Conservation (phyloP, 2,113 vertebrate species). For the Sakesphorus luctuosus region DNA sequence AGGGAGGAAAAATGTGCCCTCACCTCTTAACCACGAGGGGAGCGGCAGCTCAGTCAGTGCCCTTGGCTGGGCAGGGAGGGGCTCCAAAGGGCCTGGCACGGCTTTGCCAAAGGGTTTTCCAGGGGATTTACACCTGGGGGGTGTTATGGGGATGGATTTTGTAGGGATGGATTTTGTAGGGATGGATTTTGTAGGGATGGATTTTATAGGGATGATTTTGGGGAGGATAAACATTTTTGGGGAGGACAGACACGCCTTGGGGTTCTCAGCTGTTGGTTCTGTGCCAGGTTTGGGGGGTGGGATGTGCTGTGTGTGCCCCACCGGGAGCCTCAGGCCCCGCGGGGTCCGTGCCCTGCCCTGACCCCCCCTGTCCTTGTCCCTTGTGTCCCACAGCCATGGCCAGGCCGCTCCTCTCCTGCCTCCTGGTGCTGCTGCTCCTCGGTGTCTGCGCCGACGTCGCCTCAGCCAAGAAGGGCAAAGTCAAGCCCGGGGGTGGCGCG, state of each 20-base stretch:
- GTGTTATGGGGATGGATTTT: no score
- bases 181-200: no score
- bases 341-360: not conserved
- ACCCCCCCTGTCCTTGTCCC: not conserved
- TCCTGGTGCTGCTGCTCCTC: slow-evolving; percentile 69
- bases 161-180: no score
- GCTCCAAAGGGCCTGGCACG: no score
- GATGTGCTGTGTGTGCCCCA: fast-evolving
- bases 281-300: fast-evolving
- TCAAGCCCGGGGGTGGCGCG: slow-evolving; percentile 64
- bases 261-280: not conserved
- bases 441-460: slow-evolving; percentile 26
- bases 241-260: fast-evolving
- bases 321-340: fast-evolving
- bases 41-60: no score
- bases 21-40: no score
- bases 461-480: slow-evolving; percentile 70
- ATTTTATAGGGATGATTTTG: no score
- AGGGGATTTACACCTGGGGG: no score
- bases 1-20: no score
- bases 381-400: slow-evolving; percentile 63
- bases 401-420: slow-evolving; percentile 16
- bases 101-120: no score
- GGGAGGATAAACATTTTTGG: no score
- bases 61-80: no score